A percentile compares a stretch with the other conserved stretches of the same genome.
Evolutionary conservation across 2,888 invertebrate genomes (phyloP).

Genomic region (Monopis laevigella): DNA sequence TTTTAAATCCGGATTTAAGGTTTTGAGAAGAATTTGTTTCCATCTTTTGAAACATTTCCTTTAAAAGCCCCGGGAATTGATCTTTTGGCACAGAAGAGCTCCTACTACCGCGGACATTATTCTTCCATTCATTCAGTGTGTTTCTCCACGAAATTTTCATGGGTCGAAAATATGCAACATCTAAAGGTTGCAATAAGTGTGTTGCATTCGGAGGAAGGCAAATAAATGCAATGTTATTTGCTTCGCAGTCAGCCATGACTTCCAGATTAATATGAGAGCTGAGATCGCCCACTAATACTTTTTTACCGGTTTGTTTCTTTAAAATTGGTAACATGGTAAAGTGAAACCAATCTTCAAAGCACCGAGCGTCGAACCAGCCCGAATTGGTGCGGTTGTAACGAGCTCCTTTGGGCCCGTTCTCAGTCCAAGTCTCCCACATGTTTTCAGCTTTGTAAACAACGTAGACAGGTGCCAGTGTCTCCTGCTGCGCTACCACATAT

Average conservation of each 20-base stretch:
- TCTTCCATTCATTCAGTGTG: no score
- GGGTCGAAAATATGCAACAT: no score
- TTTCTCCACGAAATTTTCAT: no score
- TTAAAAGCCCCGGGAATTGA: conserved; percentile 20
- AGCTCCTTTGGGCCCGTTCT: no score
- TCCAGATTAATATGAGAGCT: conserved; percentile 13
- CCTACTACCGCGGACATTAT: conserved; percentile 12
- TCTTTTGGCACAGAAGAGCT: conserved; percentile 18
- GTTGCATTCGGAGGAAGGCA: no score
- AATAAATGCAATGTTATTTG: conserved; percentile 14
- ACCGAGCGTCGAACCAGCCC: no score
- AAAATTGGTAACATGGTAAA: conserved; percentile 13
- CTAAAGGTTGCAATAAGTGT: no score
- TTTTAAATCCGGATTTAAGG: conserved; percentile 20
- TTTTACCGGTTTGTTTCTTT: conserved; percentile 13
- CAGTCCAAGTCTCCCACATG: no score
- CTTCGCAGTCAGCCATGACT: conserved; percentile 11
- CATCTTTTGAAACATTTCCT: conserved; percentile 17
- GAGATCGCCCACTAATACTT: conserved; percentile 11
- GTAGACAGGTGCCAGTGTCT: conserved; percentile 15
- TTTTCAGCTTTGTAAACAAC: no score
- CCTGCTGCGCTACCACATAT: conserved; percentile 14
- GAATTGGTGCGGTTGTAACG: no score
- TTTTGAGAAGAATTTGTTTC: conserved; percentile 17
- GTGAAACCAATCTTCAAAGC: no score